A percentile compares a stretch with the other conserved stretches of the same genome.
Conservation (phyloP, 2,888 invertebrate genomes). For the Mycalesis mineus region DNA sequence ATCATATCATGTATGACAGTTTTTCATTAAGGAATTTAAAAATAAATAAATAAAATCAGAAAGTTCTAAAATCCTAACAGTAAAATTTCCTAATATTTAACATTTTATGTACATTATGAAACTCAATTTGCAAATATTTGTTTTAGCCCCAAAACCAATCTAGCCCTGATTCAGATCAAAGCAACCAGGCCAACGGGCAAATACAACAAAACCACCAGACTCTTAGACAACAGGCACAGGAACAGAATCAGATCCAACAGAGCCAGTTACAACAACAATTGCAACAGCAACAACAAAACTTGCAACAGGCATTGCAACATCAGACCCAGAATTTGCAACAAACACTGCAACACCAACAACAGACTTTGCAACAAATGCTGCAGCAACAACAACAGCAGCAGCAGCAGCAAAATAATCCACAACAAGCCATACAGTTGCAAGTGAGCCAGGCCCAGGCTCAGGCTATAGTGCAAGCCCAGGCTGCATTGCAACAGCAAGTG, state of each 20-base stretch:
- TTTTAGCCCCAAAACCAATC: slow-evolving; percentile 75
- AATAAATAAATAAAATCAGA: too few relatives aligned
- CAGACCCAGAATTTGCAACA: slow-evolving; percentile 68
- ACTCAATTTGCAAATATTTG: slow-evolving; percentile 27
- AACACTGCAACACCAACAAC: slow-evolving; percentile 66
- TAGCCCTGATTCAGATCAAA: slow-evolving; percentile 65
- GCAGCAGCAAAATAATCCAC: slow-evolving; percentile 46
- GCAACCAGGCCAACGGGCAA: slow-evolving; percentile 68
- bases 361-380: slow-evolving; percentile 48
- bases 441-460: slow-evolving; percentile 70
- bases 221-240: slow-evolving; percentile 56
- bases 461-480: slow-evolving; percentile 67
- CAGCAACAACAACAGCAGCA: slow-evolving; percentile 50
- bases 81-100: too few relatives aligned
- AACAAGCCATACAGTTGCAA: slow-evolving; percentile 64
- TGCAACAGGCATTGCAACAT: slow-evolving; percentile 43
- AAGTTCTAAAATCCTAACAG: too few relatives aligned
- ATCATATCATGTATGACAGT: too few relatives aligned
- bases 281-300: slow-evolving; percentile 67
- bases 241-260: slow-evolving; percentile 56
- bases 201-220: slow-evolving; percentile 62
- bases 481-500: slow-evolving; percentile 67
- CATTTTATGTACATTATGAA: background rate
- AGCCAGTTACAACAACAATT: slow-evolving; percentile 59
- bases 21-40: too few relatives aligned